These are phyloP conservation scores for Calyptomena viridis DNA, from an alignment of 2,113 vertebrate genomes.

Conservation along the genomic window DNA sequence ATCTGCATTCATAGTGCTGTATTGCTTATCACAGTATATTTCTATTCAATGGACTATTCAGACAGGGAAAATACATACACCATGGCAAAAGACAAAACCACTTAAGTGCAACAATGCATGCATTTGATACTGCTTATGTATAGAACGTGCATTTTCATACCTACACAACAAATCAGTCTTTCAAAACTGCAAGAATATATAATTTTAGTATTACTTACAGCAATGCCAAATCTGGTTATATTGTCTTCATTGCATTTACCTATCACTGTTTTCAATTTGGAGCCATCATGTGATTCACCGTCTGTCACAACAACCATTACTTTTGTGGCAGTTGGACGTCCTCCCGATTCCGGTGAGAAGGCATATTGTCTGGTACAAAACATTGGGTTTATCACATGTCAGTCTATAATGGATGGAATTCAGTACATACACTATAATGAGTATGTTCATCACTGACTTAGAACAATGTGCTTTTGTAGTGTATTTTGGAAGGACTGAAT, in stretches of 20 bases:
- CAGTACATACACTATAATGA: not conserved
- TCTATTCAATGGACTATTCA: not conserved
- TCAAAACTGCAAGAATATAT: not conserved
- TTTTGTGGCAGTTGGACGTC: conserved; percentile 80
- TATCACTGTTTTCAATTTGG: conserved; percentile 71
- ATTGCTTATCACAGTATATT: not conserved
- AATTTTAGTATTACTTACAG: conserved; percentile 78
- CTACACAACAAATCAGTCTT: not conserved
- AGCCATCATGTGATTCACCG: conserved; percentile 86
- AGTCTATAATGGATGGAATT: not conserved
- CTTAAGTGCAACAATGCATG: not conserved
- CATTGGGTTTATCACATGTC: not conserved
- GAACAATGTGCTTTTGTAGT: not conserved
- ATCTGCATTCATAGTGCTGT: not conserved
- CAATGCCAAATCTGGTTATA: conserved; percentile 90
- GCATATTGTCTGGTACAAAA: conserved; percentile 72
- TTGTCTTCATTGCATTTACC: conserved; percentile 77
- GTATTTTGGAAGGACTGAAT: not conserved
- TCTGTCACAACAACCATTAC: conserved; percentile 95
- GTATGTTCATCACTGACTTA: not conserved
- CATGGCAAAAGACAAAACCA: not conserved
- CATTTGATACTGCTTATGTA: not conserved
- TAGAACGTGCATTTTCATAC: not conserved
- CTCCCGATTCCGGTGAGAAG: conserved; percentile 74
- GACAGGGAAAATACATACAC: not conserved